Percentiles rank a stretch among this genome's conserved stretches.
phyloP scores from a whole-genome alignment of 2,113 vertebrate genomes.

The Eudyptes chrysolophus region DNA sequence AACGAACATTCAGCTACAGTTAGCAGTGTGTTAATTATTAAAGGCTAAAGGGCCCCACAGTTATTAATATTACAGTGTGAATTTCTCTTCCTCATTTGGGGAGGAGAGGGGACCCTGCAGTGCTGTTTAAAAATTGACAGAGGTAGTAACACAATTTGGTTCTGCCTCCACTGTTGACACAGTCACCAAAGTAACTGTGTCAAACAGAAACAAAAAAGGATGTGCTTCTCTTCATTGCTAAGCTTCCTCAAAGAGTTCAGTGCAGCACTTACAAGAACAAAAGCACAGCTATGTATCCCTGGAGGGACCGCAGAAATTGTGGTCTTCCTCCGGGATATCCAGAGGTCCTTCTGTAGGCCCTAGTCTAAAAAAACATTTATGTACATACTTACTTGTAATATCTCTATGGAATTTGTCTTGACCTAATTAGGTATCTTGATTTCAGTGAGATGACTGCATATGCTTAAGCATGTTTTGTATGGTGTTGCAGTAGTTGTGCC shows the following conservation, averaged over 20 bases:
- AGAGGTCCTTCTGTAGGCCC: not conserved
- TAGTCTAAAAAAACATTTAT: not conserved
- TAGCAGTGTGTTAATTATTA: constrained; percentile 46
- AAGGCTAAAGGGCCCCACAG: not conserved
- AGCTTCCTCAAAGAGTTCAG: not conserved
- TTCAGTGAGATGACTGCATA: not conserved
- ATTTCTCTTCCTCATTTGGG: not conserved
- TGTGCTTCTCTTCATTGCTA: not conserved
- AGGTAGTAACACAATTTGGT: not conserved
- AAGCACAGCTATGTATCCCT: not conserved
- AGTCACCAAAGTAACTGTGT: not conserved
- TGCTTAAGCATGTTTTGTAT: not conserved
- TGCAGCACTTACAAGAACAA: not conserved
- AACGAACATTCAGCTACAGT: constrained; percentile 15
- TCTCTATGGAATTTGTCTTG: not conserved
- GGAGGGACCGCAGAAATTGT: not conserved
- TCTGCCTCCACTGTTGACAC: not conserved
- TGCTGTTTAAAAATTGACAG: not conserved
- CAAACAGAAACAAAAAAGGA: not conserved
- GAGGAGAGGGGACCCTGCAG: not conserved
- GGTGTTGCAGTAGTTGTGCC: not conserved
- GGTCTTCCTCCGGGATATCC: not conserved
- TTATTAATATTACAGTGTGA: constrained; percentile 38
- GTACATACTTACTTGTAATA: not conserved
- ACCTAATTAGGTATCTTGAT: not conserved